phyloP scores from a whole-genome alignment of 2,113 vertebrate genomes.

The Podarcis raffonei region DNA sequence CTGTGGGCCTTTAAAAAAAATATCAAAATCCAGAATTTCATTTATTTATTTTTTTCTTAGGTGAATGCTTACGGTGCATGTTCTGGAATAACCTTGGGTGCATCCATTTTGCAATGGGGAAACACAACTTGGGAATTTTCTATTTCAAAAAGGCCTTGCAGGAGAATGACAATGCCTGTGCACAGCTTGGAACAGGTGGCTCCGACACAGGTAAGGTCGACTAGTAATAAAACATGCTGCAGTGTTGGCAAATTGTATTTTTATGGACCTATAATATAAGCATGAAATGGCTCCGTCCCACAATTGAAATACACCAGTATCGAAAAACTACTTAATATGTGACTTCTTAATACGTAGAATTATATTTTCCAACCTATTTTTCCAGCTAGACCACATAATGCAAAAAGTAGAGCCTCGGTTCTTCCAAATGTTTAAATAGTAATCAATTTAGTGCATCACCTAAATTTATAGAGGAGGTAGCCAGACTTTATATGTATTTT shows the following conservation, averaged over 20 bases:
- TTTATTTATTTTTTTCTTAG: constrained; percentile 70
- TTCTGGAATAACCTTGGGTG: constrained; percentile 99
- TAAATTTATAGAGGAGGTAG: background rate
- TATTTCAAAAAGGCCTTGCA: constrained; percentile 99
- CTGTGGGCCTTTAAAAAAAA: too few species aligned
- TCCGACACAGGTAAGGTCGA: constrained; percentile 83
- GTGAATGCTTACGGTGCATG: constrained; percentile 97
- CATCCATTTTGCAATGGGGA: constrained; percentile 99
- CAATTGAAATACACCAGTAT: background rate
- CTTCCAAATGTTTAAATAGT: background rate
- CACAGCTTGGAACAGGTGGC: constrained; percentile 84
- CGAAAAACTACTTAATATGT: background rate
- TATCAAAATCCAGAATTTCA: background rate
- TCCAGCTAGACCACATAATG: background rate
- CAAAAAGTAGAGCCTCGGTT: background rate
- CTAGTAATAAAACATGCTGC: background rate
- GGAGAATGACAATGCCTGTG: constrained; percentile 94
- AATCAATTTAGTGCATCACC: background rate
- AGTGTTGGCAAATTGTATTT: background rate
- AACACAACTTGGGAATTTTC: constrained; percentile 97
- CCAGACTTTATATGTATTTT: background rate
- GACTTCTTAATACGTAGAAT: background rate
- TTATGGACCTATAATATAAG: background rate
- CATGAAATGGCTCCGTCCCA: background rate
- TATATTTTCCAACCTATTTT: background rate